A percentile compares a stretch with the other conserved stretches of the same genome.
Evolutionary conservation across 1,140 invertebrate genomes (phyloP).

Genomic region (Rhopalosiphum maidis): DNA sequence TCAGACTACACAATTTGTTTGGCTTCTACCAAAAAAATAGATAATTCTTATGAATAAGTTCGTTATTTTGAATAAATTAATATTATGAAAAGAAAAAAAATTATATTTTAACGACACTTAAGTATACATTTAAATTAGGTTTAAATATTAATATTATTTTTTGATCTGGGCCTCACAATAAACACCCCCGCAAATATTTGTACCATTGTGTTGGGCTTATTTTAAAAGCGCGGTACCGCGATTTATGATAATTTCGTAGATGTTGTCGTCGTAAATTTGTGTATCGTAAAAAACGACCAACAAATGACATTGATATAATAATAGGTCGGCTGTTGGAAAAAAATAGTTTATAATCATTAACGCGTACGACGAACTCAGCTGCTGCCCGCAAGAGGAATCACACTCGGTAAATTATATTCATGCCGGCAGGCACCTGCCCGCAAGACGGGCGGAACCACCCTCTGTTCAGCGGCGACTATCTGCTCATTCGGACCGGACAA

Average conservation of each 20-base stretch:
- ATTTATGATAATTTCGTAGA: no score
- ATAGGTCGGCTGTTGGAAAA: background rate
- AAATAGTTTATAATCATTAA: background rate
- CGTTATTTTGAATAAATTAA: no score
- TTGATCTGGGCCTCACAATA: background rate
- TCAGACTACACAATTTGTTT: background rate
- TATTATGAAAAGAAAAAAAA: no score
- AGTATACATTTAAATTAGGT: no score
- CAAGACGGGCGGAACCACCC: background rate
- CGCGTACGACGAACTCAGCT: background rate
- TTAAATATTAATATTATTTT: no score
- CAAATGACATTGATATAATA: background rate
- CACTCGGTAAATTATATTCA: constrained; percentile 16
- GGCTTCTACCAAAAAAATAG: background rate
- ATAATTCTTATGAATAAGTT: no score
- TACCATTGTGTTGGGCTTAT: background rate
- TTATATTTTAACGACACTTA: no score
- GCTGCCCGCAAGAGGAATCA: constrained; percentile 44
- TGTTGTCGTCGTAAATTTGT: no score
- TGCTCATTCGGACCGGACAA: background rate
- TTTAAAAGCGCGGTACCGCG: no score
- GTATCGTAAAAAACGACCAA: background rate
- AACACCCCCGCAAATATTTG: background rate
- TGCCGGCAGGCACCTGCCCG: constrained; percentile 23
- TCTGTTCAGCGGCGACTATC: background rate